Base-by-base conservation (phyloP, 2,113 vertebrate species). In the Theristicus caerulescens region DNA sequence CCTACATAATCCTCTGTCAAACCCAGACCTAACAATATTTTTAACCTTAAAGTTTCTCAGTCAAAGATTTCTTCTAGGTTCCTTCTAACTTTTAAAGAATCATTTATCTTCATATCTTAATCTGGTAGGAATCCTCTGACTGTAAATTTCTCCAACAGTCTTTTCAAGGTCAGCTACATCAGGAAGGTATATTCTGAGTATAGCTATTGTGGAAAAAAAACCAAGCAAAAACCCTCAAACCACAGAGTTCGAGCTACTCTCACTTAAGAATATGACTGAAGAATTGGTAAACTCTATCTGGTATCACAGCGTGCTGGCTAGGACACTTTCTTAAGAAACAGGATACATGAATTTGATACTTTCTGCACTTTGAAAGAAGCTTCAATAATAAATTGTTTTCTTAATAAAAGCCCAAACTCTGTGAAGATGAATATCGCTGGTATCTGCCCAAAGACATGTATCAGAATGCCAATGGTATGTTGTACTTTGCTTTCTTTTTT, bases 151-250 rank as follows among this genome's bases (percentile, higher is more conserved):
- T 74, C 31, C 10, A 90, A 52, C 6, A 74, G 4, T 4, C 15
- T 88, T 85, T 88, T 44, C 20, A 79, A 66, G 21, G 9, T 52
- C 29, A 89, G 11, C 16, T 26, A 32, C 21, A 36, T 20, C 42
- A 62, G 61, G 38, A 80, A 89, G 5, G 1, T 57, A 32, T 66
- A 17, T 85, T 90, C 17, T 19, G 59, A 78, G 19, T 52, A 47
- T 2, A 61, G 5, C 6, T 42, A n/a, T 13, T 51, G 7, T 20
- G 9, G 19, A 49, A n/a, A 42, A 27, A 18, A 42, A 13, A 7
- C 3, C 34, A n/a, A 34, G 3, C 3, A 32, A n/a, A 52, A 1
- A 0, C 13, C 10, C 9, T 44, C 26, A 66, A 18, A 25, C 3
- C 13, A 32, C 12, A n/a, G 17, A n/a, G 15, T 90, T 57, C 4